Conservation (phyloP, 1,140 invertebrate species). For the Gonioctena quinquepunctata region DNA sequence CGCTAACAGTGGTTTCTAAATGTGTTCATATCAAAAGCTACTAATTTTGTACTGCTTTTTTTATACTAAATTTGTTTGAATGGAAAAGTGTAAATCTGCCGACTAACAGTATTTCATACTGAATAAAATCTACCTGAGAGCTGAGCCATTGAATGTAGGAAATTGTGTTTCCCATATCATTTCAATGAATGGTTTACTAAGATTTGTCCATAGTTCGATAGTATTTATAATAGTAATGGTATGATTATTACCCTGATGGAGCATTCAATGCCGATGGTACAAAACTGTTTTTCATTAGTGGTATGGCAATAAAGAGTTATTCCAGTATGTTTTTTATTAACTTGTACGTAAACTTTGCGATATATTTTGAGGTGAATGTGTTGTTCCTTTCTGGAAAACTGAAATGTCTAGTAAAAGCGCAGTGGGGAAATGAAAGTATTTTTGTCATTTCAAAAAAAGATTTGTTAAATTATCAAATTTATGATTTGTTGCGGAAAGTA, state of each 20-base stretch:
- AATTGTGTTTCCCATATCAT: constrained; percentile 1
- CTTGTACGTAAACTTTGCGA: no score
- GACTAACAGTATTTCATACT: constrained; percentile 33
- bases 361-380: no score
- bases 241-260: constrained; percentile 16
- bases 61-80: constrained; percentile 34
- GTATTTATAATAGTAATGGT: constrained; percentile 22
- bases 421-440: no score
- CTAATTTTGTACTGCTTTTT: constrained; percentile 47
- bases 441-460: no score
- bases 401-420: no score
- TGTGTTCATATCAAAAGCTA: constrained; percentile 50
- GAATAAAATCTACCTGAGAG: not conserved
- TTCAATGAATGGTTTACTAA: constrained; percentile 11
- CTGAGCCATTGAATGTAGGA: constrained; percentile 3
- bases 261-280: constrained; percentile 38
- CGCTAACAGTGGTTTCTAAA: constrained; percentile 48
- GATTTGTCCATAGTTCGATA: not conserved
- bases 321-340: constrained; percentile 31
- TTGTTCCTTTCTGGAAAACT: no score
- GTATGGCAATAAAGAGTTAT: constrained; percentile 56
- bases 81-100: constrained; percentile 19
- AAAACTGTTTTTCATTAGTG: constrained; percentile 48
- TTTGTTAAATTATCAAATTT: no score
- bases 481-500: no score